These are phyloP conservation scores for Ditylenchus weischeri DNA, from an alignment of 2,888 invertebrate genomes.

Conservation along the genomic window DNA sequence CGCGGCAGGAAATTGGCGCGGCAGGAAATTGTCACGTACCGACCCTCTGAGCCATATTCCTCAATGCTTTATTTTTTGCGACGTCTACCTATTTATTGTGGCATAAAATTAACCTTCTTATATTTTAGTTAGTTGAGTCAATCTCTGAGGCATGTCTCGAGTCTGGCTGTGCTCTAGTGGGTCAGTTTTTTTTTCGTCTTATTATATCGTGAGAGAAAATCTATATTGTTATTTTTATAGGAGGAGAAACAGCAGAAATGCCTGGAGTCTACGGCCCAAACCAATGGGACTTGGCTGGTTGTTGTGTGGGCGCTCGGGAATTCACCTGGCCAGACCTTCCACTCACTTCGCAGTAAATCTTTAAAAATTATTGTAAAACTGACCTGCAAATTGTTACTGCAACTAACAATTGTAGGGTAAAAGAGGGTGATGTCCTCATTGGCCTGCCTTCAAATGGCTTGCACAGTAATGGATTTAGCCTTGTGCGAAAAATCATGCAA, in stretches of 20 bases:
- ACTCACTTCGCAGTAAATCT: constrained; percentile 67
- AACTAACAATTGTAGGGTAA: constrained; percentile 62
- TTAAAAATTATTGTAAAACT: constrained; percentile 75
- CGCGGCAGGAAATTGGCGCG: no score
- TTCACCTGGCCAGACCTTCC: constrained; percentile 64
- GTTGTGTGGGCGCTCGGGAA: constrained; percentile 88
- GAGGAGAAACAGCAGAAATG: constrained; percentile 96
- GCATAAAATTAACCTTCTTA: no score
- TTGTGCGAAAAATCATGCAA: neutral
- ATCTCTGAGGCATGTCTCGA: constrained; percentile 81
- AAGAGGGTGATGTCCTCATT: constrained; percentile 75
- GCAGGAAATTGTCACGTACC: no score
- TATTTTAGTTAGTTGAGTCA: constrained; percentile 74
- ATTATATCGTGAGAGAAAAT: neutral
- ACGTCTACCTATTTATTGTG: no score
- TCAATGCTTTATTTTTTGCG: no score
- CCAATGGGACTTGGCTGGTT: constrained; percentile 92
- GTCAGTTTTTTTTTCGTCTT: constrained; percentile 62
- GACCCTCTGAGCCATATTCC: no score
- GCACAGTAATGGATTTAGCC: constrained; percentile 90
- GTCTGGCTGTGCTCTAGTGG: constrained; percentile 82
- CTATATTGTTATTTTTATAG: constrained; percentile 61
- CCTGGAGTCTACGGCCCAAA: constrained; percentile 83
- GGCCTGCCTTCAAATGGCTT: constrained; percentile 84
- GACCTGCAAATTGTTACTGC: neutral